Percentiles rank a stretch among this genome's conserved stretches.
Conservation (phyloP, 2,888 invertebrate genomes). For the Rapana venosa region DNA sequence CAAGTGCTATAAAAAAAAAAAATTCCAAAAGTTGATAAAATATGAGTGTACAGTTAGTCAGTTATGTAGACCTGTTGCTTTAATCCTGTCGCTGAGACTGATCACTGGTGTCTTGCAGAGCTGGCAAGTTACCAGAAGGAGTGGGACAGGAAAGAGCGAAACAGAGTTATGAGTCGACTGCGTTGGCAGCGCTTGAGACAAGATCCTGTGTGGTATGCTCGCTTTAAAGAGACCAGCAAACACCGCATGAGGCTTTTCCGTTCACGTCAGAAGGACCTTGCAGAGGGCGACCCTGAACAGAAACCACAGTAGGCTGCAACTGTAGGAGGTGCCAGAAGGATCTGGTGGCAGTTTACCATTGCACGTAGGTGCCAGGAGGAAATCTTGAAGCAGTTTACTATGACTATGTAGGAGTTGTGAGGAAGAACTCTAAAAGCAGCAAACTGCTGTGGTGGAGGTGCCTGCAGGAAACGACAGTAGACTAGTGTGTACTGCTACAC, state of each 20-base stretch:
- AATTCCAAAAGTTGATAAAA: too few species aligned
- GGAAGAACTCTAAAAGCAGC: too few species aligned
- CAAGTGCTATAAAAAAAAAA: too few species aligned
- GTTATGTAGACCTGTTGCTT: not conserved
- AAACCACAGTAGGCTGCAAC: too few species aligned
- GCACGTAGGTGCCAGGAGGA: too few species aligned
- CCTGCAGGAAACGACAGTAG: too few species aligned
- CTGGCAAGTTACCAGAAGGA: constrained; percentile 9
- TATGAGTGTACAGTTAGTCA: too few species aligned
- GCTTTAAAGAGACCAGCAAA: constrained; percentile 22
- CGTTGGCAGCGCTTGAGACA: constrained; percentile 20
- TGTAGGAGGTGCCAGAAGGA: not conserved
- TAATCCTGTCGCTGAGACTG: constrained; percentile 5
- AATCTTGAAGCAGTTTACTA: too few species aligned
- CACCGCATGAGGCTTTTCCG: constrained; percentile 21
- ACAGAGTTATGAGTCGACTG: constrained; percentile 14
- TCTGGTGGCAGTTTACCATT: too few species aligned
- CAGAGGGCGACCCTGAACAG: not conserved
- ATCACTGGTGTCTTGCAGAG: constrained; percentile 29
- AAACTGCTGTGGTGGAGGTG: too few species aligned
- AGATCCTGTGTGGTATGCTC: constrained; percentile 26
- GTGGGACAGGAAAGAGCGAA: constrained; percentile 19
- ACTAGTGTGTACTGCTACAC: too few species aligned
- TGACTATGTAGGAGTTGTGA: not conserved
- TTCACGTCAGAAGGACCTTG: not conserved